Evolutionary conservation across 1,140 invertebrate species (phyloP).

Genomic region (Drosophila erecta): DNA sequence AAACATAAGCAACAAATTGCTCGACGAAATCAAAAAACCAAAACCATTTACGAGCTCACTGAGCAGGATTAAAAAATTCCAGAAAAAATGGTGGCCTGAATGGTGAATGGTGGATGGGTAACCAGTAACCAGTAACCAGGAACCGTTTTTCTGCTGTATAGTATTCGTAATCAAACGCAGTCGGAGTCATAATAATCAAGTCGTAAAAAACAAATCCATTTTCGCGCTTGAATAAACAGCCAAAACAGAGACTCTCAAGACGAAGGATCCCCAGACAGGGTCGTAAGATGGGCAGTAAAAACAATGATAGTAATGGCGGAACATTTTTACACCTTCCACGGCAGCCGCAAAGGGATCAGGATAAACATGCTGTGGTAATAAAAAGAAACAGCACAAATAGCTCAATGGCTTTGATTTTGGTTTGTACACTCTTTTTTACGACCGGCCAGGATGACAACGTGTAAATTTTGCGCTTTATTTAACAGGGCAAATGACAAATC

Average conservation of each 20-base stretch:
- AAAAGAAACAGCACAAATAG: constrained; percentile 62
- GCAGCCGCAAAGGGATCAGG: constrained; percentile 44
- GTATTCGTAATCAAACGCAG: constrained; percentile 83
- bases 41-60: constrained; percentile 66
- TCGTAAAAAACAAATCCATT: constrained; percentile 83
- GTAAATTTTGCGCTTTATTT: constrained; percentile 72
- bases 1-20: constrained; percentile 72
- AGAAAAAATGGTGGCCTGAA: constrained; percentile 4
- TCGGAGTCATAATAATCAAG: constrained; percentile 80
- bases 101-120: too few species aligned
- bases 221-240: constrained; percentile 75
- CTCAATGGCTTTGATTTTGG: constrained; percentile 52
- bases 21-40: constrained; percentile 57
- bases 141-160: constrained; percentile 46
- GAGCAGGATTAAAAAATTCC: constrained; percentile 40
- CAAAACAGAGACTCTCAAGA: constrained; percentile 35
- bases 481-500: constrained; percentile 67
- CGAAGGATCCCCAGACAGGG: constrained; percentile 29
- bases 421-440: constrained; percentile 46
- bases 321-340: constrained; percentile 76
- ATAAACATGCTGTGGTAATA: constrained; percentile 51
- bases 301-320: constrained; percentile 79
- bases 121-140: too few species aligned
- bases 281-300: constrained; percentile 61
- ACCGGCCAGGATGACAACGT: constrained; percentile 43